Evolutionary conservation across 2,888 invertebrate genomes (phyloP), one percentile per base, ranked within the genome.

Genomic region (Eristalis arbustorum): DNA sequence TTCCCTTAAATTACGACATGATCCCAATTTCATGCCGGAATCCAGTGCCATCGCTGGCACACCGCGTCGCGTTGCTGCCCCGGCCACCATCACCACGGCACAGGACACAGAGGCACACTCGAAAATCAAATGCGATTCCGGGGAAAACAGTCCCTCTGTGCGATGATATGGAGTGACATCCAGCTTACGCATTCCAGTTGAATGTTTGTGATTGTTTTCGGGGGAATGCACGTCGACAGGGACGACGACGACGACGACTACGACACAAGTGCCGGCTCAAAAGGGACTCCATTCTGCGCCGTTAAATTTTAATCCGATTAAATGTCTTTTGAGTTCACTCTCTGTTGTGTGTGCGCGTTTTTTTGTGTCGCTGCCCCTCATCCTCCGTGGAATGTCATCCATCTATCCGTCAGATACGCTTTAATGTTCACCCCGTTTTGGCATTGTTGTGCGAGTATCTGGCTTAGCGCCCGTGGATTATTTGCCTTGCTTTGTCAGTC

Each of bases 301-400:
- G 82, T 87, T 82, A 82, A 78, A 82, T 87, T 82, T 87, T 87
- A 87, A 87, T 87, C 82, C 85, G 85, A 87, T 87, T 85, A 81
- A 85, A 77, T 57, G 69, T 81, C 73, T 81, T 78, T 74, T 49
- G 40, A 68, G 59, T 80, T 73, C 25, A 66, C 23, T 49, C 49
- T 49, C 62, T n/a, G 64, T 28, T 66, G 31, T 34, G 34, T 23
- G 5, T 13, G 14, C 11, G 25, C 25, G 66, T 64, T 40, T 73
- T 61, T 77, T 42, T 64, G 31, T 66, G 37, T 66, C 77, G 64
- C 5, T 31, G 28, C 2, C 6, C 5, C 31, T 6, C 31, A n/a
- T n/a, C n/a, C 31, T 31, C 31, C 73, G 23, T 59, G 34, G 42
- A 56, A 57, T 85, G 85, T 69, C 82, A 74, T 77, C 71, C 71